Percentiles rank a stretch among this genome's conserved stretches.
Evolutionary conservation across 1,140 invertebrate species (phyloP).

Genomic region (Ladona fulva): DNA sequence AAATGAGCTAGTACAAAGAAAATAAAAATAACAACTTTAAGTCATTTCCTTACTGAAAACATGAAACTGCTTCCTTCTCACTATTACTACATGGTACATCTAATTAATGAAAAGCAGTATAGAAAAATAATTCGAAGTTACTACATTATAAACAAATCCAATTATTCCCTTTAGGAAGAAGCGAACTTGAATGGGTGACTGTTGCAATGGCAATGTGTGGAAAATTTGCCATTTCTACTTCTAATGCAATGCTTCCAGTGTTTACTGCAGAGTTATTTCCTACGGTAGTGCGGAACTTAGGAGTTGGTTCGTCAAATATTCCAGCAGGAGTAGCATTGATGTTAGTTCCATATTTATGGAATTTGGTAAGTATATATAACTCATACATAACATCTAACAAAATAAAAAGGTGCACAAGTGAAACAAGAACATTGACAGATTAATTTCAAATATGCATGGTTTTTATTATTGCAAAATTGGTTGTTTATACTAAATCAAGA

Average conservation of each 20-base stretch:
- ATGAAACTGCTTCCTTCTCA: too few species aligned
- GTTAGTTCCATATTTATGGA: conserved; percentile 61
- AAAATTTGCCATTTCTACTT: conserved; percentile 58
- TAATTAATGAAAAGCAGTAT: too few species aligned
- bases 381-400: not conserved
- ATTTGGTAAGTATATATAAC: conserved; percentile 45
- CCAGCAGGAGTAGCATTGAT: conserved; percentile 58
- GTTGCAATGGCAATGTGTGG: conserved; percentile 54
- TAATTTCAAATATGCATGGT: not conserved
- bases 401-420: too few species aligned
- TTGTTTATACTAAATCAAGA: not conserved
- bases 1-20: too few species aligned
- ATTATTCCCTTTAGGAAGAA: not conserved
- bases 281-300: conserved; percentile 59
- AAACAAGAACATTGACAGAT: too few species aligned
- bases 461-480: not conserved
- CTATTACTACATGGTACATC: too few species aligned
- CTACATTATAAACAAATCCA: not conserved
- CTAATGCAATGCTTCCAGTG: conserved; percentile 61
- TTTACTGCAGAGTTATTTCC: conserved; percentile 66
- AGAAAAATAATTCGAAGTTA: too few species aligned
- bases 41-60: too few species aligned
- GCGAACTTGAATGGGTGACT: conserved; percentile 43
- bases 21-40: too few species aligned
- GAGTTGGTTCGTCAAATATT: conserved; percentile 60